Evolutionary conservation across 2,888 invertebrate species (phyloP).

Genomic region (Aleiodes leptofemur): DNA sequence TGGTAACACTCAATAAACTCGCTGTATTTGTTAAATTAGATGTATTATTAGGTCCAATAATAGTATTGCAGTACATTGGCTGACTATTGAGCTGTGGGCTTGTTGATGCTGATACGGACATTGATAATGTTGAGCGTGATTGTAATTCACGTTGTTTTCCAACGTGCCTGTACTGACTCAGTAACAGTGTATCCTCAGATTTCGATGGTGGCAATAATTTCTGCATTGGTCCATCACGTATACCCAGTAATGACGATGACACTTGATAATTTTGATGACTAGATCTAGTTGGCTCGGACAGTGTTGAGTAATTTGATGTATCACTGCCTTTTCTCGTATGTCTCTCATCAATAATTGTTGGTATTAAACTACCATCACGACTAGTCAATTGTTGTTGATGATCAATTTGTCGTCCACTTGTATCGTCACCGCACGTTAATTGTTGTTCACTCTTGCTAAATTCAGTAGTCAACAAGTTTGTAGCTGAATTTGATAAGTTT

Average conservation of each 20-base stretch:
- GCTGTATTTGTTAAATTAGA: slow-evolving; percentile 66
- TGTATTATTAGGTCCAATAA: slow-evolving; percentile 80
- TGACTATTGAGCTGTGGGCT: slow-evolving; percentile 83
- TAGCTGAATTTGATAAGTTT: slow-evolving; percentile 78
- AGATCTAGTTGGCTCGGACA: slow-evolving; percentile 63
- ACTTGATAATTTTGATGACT: slow-evolving; percentile 19
- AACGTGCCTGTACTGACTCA: slow-evolving; percentile 74
- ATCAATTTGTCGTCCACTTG: slow-evolving; percentile 44
- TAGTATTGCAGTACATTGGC: slow-evolving; percentile 79
- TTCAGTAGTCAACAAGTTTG: slow-evolving; percentile 80
- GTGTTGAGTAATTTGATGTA: slow-evolving; percentile 66
- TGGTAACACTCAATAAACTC: slow-evolving; percentile 64
- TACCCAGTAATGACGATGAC: neutral
- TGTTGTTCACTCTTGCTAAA: slow-evolving; percentile 92
- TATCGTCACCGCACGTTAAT: slow-evolving; percentile 69
- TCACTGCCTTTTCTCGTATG: slow-evolving; percentile 64
- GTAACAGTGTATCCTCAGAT: slow-evolving; percentile 86
- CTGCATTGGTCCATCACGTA: slow-evolving; percentile 29
- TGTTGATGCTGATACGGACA: slow-evolving; percentile 82
- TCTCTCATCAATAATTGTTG: slow-evolving; percentile 23
- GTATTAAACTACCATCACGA: neutral
- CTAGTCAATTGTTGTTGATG: neutral
- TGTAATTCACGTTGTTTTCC: slow-evolving; percentile 71
- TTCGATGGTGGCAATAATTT: slow-evolving; percentile 84
- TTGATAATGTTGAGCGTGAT: slow-evolving; percentile 78